phyloP scores from a whole-genome alignment of 2,797 vertebrate species.

The Bradypodion pumilum region DNA sequence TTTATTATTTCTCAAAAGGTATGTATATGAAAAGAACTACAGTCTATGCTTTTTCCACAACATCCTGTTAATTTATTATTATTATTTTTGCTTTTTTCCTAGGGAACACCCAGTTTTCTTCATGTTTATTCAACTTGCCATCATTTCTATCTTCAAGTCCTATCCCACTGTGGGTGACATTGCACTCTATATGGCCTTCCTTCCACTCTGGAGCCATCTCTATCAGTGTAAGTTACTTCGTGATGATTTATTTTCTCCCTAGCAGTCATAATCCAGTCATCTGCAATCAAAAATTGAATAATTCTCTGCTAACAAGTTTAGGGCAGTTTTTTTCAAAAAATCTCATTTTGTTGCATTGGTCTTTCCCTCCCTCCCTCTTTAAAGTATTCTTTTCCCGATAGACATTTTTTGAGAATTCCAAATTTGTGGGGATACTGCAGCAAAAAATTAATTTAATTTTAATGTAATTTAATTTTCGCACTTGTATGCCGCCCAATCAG shows the following conservation, averaged over 20 bases:
- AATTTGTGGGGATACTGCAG: not conserved
- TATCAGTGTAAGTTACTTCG: constrained; percentile 89
- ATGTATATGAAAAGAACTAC: not conserved
- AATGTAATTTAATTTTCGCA: too few relatives aligned
- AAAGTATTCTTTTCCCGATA: not conserved
- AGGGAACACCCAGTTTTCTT: constrained; percentile 97
- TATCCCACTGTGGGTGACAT: constrained; percentile 96
- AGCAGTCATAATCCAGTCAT: not conserved
- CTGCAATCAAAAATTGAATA: not conserved
- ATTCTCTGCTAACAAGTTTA: not conserved
- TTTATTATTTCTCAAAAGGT: not conserved
- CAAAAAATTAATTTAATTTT: too few relatives aligned
- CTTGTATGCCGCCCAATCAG: too few relatives aligned
- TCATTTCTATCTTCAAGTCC: constrained; percentile 98
- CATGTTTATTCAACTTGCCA: constrained; percentile 94
- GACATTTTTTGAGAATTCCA: not conserved
- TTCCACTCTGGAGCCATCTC: constrained; percentile 94
- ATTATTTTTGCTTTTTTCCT: constrained; percentile 25
- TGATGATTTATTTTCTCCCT: not conserved
- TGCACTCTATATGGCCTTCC: constrained; percentile 93
- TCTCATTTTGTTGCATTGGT: not conserved
- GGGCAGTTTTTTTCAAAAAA: not conserved
- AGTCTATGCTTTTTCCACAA: not conserved
- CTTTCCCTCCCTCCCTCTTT: not conserved
- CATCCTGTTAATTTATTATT: not conserved